These are phyloP conservation scores for Thalassarche chlororhynchos DNA, from an alignment of 2,113 vertebrate genomes.

Conservation along the genomic window DNA sequence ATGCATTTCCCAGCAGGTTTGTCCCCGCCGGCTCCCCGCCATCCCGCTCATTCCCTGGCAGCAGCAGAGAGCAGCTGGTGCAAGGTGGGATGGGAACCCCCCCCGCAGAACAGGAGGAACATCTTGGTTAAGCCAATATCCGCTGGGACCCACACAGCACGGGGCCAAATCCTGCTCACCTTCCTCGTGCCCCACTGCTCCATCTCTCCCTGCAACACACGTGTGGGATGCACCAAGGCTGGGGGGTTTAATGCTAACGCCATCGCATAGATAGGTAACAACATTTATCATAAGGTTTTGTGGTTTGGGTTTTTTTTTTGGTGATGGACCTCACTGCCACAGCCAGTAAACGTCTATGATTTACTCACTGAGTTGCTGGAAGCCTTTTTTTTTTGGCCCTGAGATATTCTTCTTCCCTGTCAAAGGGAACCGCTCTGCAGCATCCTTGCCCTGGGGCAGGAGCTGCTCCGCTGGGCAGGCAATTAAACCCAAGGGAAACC, in stretches of 20 bases:
- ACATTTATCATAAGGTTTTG: not conserved
- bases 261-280: fast-evolving
- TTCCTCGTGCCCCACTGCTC: fast-evolving
- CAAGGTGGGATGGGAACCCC: not conserved
- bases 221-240: not conserved
- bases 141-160: fast-evolving
- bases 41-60: fast-evolving
- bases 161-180: not conserved
- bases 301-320: not conserved
- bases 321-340: not conserved
- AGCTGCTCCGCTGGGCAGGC: not conserved
- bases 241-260: not conserved
- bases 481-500: not conserved
- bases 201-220: fast-evolving
- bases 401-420: not conserved
- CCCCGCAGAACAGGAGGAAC: not conserved
- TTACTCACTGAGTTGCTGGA: not conserved
- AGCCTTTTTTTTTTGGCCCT: not conserved
- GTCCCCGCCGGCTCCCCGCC: fast-evolving
- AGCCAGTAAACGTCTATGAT: not conserved
- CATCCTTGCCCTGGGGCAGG: not conserved
- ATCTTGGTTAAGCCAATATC: not conserved
- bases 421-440: not conserved
- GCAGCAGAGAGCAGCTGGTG: not conserved
- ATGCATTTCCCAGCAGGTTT: not conserved